A percentile compares a stretch with the other conserved stretches of the same genome.
Evolutionary conservation across 2,113 vertebrate genomes (phyloP).

Genomic region (Trichomycterus rosablanca): DNA sequence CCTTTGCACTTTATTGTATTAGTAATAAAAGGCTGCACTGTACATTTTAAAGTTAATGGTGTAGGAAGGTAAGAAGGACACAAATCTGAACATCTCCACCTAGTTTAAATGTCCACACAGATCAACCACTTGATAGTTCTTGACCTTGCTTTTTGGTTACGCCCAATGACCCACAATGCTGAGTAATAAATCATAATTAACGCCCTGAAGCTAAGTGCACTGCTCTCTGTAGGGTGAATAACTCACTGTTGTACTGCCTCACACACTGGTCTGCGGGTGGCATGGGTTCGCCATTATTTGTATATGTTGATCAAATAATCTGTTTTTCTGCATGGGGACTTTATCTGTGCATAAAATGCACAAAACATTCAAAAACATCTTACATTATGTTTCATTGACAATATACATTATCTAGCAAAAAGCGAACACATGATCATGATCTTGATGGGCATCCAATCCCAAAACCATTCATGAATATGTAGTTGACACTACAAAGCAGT

Average conservation of each 20-base stretch:
- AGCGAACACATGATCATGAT: too few species aligned
- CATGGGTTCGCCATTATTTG: not conserved
- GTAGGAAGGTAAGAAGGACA: not conserved
- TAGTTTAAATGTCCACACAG: not conserved
- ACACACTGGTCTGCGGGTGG: not conserved
- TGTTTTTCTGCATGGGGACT: too few species aligned
- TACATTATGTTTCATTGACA: too few species aligned
- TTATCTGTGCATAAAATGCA: too few species aligned
- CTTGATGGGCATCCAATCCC: too few species aligned
- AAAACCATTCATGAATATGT: too few species aligned
- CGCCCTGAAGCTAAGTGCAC: slow-evolving; percentile 23
- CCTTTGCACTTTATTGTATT: not conserved
- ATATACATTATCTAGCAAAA: too few species aligned
- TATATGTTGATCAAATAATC: too few species aligned
- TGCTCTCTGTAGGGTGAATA: slow-evolving; percentile 25
- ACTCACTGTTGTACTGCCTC: slow-evolving; percentile 17
- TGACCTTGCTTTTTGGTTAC: slow-evolving; percentile 28
- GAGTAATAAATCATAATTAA: slow-evolving; percentile 45
- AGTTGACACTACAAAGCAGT: too few species aligned
- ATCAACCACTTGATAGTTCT: slow-evolving; percentile 14
- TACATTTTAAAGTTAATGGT: not conserved
- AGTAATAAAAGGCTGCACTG: not conserved
- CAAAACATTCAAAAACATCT: too few species aligned
- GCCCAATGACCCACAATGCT: slow-evolving; percentile 21
- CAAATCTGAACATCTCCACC: slow-evolving; percentile 1